Base-by-base conservation (phyloP, 2,113 vertebrate genomes). In the Callospermophilus lateralis region DNA sequence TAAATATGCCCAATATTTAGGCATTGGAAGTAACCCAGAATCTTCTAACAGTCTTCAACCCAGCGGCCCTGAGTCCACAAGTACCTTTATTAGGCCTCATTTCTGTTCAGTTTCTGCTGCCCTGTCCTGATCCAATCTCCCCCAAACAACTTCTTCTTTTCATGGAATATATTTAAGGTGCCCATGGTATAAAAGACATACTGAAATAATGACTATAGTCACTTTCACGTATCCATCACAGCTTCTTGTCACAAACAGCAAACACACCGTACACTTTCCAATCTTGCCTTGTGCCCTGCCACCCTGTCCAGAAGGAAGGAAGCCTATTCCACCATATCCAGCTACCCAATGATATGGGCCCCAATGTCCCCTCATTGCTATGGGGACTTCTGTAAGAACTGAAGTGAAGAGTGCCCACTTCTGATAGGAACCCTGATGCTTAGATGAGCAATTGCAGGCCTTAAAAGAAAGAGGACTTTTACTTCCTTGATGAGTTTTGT, bases 11-110 rank as follows among this genome's bases (percentile, higher is more conserved):
- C 68, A 42, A 24, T 26, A 48, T 88, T 81, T 34, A 73, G 45
- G n/a, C 42, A 39, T 85, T 2, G 19, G 19, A 79, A 6, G 8
- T 72, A 45, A 37, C 22, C 42, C 68, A 68, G 37, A 67, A 10
- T 51, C 26, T 74, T 24, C 42, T 28, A 39, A 28, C 4, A 0
- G 22, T 63, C 74, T 91, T 42, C 28, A 37, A 19, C 32, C 4
- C 13, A 26, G 28, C 8, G 48, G 79, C 26, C 10, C 32, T 22
- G 8, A 34, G n/a, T 24, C 58, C 42, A 37, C 0, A 13, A 72
- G 53, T 55, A 20, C 1, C 8, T 68, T 37, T 39, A 1, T 13
- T 34, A 6, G 0, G 4, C 22, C 51, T 72, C 6, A 0, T 55
- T 85, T 67, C 67, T 78, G n/a, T 68, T 74, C 58, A 58, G 39